Conservation (phyloP, 1,140 invertebrate genomes). For the Drosophila bocki region DNA sequence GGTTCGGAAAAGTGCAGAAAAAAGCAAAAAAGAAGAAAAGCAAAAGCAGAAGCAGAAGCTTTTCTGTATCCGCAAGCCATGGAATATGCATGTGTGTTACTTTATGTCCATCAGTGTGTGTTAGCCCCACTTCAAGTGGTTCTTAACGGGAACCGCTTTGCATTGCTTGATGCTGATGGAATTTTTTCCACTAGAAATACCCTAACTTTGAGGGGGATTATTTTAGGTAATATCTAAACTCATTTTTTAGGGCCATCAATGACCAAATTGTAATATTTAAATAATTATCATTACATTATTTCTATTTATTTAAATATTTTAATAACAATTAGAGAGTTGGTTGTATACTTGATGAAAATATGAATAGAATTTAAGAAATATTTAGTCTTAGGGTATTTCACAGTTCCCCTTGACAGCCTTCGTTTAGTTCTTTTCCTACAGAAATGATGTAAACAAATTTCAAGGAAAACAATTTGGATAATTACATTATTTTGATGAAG, state of each 20-base stretch:
- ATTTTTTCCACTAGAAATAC: slow-evolving; percentile 7
- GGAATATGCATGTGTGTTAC: slow-evolving; percentile 13
- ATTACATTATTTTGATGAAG: slow-evolving; percentile 82
- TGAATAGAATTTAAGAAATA: background rate
- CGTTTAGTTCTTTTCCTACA: slow-evolving; percentile 27
- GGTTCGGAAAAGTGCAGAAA: slow-evolving; percentile 47
- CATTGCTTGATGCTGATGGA: slow-evolving; percentile 50
- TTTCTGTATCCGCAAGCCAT: slow-evolving; percentile 1
- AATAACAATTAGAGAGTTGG: no score
- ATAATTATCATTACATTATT: no score
- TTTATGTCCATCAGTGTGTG: slow-evolving; percentile 13
- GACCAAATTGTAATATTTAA: background rate
- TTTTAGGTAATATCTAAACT: background rate
- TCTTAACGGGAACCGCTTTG: slow-evolving; percentile 75
- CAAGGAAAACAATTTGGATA: slow-evolving; percentile 83
- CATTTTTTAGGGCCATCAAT: background rate
- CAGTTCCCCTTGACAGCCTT: background rate
- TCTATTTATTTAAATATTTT: no score
- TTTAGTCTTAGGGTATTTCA: background rate
- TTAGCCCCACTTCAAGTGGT: slow-evolving; percentile 63
- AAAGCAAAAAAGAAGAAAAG: slow-evolving; percentile 1
- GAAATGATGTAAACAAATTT: slow-evolving; percentile 82
- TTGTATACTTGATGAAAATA: no score
- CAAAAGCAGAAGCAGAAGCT: slow-evolving; percentile 36
- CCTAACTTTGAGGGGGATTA: background rate